A percentile compares a stretch with the other conserved stretches of the same genome.
Conservation (phyloP, 2,888 invertebrate genomes). For the Blera fallax region DNA sequence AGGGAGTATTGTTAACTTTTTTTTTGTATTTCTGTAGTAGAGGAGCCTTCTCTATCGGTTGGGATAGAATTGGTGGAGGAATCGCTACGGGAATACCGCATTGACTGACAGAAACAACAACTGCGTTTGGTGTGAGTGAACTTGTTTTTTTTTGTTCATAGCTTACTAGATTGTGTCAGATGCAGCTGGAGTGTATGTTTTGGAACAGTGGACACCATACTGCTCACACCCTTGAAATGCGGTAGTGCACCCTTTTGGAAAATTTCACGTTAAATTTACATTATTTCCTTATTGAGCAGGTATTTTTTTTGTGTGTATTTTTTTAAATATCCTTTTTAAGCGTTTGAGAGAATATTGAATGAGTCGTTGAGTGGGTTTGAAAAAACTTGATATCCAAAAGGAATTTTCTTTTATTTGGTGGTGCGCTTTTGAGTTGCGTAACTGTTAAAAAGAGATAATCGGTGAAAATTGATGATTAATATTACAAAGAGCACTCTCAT, state of each 20-base stretch:
- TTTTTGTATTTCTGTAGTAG: constrained; percentile 15
- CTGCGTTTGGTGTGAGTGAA: constrained; percentile 65
- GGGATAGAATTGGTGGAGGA: constrained; percentile 31
- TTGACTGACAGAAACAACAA: constrained; percentile 65
- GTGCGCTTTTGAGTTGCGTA: no score
- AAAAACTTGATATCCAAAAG: background rate
- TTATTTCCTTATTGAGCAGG: constrained; percentile 31
- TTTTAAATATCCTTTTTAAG: background rate
- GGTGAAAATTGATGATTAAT: no score
- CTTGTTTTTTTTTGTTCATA: constrained; percentile 50
- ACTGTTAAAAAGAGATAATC: no score
- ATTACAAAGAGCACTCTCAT: no score
- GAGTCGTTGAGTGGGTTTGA: background rate
- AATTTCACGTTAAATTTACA: constrained; percentile 4
- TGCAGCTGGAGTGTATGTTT: constrained; percentile 70
- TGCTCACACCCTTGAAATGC: constrained; percentile 46
- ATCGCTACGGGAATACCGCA: constrained; percentile 57
- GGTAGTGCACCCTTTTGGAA: constrained; percentile 52
- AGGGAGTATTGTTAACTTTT: constrained; percentile 39
- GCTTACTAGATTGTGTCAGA: constrained; percentile 68
- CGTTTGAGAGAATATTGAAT: constrained; percentile 8
- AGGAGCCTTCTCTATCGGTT: constrained; percentile 33
- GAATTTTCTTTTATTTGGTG: background rate
- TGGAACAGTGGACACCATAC: constrained; percentile 65
- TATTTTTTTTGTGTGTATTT: background rate